Percentiles rank a stretch among this genome's conserved stretches.
phyloP scores from a whole-genome alignment of 2,888 invertebrate species.

The Pachydiplax longipennis region DNA sequence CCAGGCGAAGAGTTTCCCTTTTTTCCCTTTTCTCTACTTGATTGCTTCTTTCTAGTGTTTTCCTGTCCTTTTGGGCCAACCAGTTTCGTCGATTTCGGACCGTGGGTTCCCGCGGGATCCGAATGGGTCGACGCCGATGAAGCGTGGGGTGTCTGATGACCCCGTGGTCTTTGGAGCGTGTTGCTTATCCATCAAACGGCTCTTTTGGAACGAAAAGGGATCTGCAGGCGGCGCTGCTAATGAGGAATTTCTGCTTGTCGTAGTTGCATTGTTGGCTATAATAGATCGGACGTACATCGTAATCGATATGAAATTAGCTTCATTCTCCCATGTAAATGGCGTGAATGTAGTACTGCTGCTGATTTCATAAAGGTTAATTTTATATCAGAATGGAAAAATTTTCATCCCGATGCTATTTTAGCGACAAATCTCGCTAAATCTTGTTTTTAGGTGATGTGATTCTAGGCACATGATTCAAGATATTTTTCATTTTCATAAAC shows the following conservation, averaged over 20 bases:
- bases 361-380: too few relatives aligned
- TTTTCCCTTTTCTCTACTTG: background rate
- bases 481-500: too few relatives aligned
- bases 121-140: background rate
- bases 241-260: background rate
- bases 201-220: background rate
- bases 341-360: too few relatives aligned
- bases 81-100: background rate
- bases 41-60: background rate
- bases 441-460: too few relatives aligned
- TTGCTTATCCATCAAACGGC: background rate
- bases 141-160: background rate
- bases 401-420: too few relatives aligned
- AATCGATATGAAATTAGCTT: too few relatives aligned
- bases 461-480: too few relatives aligned
- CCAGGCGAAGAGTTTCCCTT: background rate
- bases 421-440: too few relatives aligned
- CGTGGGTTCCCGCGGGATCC: background rate
- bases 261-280: too few relatives aligned
- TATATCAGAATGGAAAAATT: too few relatives aligned
- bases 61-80: background rate
- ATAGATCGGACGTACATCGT: too few relatives aligned
- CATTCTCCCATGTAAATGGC: too few relatives aligned
- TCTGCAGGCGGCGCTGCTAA: background rate
- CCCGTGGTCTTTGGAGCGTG: background rate